These are phyloP conservation scores for Pipa parva DNA, from an alignment of 2,113 vertebrate species.

Conservation along the genomic window DNA sequence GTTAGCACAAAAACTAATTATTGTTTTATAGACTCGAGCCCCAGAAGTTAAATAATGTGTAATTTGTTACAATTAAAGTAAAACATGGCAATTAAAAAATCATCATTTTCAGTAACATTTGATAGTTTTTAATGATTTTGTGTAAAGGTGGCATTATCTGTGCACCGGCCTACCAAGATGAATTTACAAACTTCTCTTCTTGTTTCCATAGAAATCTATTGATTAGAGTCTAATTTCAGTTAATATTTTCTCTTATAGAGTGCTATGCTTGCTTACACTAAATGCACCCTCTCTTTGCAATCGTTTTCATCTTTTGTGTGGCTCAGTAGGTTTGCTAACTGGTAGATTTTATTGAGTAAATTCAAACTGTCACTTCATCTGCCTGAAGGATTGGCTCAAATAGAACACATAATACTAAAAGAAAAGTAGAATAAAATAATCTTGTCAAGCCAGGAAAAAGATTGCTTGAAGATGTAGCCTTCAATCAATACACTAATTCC, in stretches of 20 bases:
- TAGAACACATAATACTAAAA: constrained; percentile 98
- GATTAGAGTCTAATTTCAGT: constrained; percentile 79
- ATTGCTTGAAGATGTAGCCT: constrained; percentile 90
- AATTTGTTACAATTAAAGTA: constrained; percentile 34
- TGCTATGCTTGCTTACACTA: constrained; percentile 65
- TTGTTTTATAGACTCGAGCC: constrained; percentile 27
- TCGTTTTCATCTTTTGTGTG: constrained; percentile 75
- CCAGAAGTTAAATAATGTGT: constrained; percentile 36
- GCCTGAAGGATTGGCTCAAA: constrained; percentile 97
- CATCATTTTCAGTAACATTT: not conserved
- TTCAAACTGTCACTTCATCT: constrained; percentile 98
- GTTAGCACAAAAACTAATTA: not conserved
- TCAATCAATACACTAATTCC: constrained; percentile 99
- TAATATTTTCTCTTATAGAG: constrained; percentile 73
- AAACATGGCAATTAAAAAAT: constrained; percentile 4
- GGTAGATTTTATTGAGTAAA: constrained; percentile 97
- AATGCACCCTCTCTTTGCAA: constrained; percentile 66
- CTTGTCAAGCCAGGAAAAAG: constrained; percentile 98
- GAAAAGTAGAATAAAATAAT: constrained; percentile 99
- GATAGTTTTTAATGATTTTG: constrained; percentile 52
- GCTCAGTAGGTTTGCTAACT: constrained; percentile 95
- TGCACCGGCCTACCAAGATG: constrained; percentile 46
- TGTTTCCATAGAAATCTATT: constrained; percentile 92
- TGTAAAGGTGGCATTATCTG: constrained; percentile 43
- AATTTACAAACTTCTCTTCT: constrained; percentile 61